These are phyloP conservation scores for Lanistes nyassanus DNA, from an alignment of 1,140 invertebrate species.

Conservation along the genomic window DNA sequence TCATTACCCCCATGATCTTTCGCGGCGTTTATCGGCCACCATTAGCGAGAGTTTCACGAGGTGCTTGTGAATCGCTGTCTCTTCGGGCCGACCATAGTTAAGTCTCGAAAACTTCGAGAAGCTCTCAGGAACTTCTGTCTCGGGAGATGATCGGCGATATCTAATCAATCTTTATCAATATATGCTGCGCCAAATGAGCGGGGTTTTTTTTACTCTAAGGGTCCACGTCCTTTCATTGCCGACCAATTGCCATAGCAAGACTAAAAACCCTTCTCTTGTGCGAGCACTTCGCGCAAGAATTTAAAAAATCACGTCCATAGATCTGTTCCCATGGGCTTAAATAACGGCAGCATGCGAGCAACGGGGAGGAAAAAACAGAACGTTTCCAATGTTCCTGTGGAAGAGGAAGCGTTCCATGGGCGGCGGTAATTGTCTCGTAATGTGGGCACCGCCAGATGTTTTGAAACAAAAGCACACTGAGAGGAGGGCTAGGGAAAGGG, in stretches of 20 bases:
- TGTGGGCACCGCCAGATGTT: constrained; percentile 10
- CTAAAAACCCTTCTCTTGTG: not conserved
- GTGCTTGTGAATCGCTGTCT: not conserved
- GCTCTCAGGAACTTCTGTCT: not conserved
- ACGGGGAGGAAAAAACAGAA: not conserved
- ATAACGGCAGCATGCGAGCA: not conserved
- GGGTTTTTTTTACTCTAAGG: not conserved
- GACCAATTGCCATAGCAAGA: not conserved
- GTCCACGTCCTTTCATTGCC: not conserved
- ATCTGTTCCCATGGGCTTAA: constrained; percentile 1
- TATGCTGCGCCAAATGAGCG: not conserved
- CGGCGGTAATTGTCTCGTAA: not conserved
- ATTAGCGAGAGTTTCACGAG: too few species aligned
- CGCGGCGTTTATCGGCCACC: too few species aligned
- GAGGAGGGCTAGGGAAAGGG: not conserved
- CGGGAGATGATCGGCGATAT: not conserved
- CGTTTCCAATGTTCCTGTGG: not conserved
- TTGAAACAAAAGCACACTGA: constrained; percentile 13
- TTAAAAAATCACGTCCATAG: not conserved
- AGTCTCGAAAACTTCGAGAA: not conserved
- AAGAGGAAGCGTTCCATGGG: not conserved
- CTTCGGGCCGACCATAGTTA: not conserved
- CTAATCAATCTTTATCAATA: constrained; percentile 11
- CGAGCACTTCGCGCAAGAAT: not conserved
- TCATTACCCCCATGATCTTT: too few species aligned